Conservation (phyloP, 2,113 vertebrate genomes). For the Conger conger region DNA sequence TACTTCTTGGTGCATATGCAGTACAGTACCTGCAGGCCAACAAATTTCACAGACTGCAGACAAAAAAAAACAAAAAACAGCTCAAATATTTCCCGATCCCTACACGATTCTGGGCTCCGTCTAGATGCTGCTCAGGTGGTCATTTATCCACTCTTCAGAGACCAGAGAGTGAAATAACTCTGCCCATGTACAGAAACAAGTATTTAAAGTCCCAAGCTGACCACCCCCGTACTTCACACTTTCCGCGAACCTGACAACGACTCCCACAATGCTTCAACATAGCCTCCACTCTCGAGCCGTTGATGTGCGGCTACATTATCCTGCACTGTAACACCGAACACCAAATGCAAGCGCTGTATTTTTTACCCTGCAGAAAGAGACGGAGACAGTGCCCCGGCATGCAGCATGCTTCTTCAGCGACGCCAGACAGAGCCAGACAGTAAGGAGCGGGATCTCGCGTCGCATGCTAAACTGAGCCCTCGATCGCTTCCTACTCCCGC, state of each 20-base stretch:
- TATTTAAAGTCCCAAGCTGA: not conserved
- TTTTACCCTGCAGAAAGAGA: too few relatives aligned
- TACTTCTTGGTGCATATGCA: not conserved
- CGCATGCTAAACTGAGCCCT: not conserved
- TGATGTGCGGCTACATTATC: not conserved
- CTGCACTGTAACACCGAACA: not conserved
- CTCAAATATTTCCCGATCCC: not conserved
- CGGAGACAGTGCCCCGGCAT: too few relatives aligned
- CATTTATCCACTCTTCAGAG: not conserved
- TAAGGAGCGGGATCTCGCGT: not conserved
- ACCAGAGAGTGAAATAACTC: not conserved
- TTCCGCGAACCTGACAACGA: not conserved
- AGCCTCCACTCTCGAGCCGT: not conserved
- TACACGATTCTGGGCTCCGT: not conserved
- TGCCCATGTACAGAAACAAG: not conserved
- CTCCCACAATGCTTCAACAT: not conserved
- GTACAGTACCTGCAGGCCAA: not conserved
- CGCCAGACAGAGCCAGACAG: not conserved
- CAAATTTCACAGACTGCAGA: not conserved
- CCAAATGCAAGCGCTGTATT: not conserved
- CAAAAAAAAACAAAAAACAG: not conserved
- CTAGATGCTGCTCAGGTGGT: not conserved
- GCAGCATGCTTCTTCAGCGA: not conserved
- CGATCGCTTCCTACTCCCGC: not conserved
- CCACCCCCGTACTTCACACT: not conserved